Evolutionary conservation across 2,113 vertebrate genomes (phyloP).

Genomic region (Lophius piscatorius): DNA sequence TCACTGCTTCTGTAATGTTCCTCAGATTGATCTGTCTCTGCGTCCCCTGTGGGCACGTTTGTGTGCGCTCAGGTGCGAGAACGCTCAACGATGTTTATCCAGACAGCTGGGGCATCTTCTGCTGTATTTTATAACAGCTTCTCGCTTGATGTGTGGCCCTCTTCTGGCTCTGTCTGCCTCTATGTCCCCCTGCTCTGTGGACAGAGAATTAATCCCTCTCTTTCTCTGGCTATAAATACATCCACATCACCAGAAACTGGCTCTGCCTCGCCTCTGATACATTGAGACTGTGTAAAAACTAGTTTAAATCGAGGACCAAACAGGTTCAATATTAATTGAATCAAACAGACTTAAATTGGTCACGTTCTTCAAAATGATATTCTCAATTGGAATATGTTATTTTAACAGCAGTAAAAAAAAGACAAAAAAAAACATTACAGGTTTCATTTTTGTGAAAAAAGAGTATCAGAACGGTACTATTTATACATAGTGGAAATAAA

Average conservation of each 20-base stretch:
- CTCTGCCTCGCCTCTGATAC: conserved; percentile 30
- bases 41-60: background rate
- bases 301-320: too few species aligned
- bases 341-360: too few species aligned
- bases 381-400: too few species aligned
- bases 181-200: conserved; percentile 19
- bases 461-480: too few species aligned
- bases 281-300: conserved; percentile 20
- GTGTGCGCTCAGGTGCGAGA: conserved; percentile 10
- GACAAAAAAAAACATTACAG: too few species aligned
- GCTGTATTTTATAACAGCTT: conserved; percentile 46
- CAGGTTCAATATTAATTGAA: too few species aligned
- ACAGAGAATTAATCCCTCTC: conserved; percentile 51
- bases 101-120: conserved; percentile 12
- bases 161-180: conserved; percentile 28
- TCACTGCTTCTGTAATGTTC: conserved; percentile 58
- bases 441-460: too few species aligned
- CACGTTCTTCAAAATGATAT: too few species aligned
- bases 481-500: too few species aligned
- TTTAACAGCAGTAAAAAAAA: too few species aligned
- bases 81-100: background rate
- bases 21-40: conserved; percentile 45
- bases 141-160: conserved; percentile 33
- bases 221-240: conserved; percentile 60
- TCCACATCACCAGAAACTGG: conserved; percentile 19